Percentiles rank a stretch among this genome's conserved stretches.
These are phyloP conservation scores for Serripes groenlandicus DNA, from an alignment of 2,888 invertebrate species.

Conservation along the genomic window DNA sequence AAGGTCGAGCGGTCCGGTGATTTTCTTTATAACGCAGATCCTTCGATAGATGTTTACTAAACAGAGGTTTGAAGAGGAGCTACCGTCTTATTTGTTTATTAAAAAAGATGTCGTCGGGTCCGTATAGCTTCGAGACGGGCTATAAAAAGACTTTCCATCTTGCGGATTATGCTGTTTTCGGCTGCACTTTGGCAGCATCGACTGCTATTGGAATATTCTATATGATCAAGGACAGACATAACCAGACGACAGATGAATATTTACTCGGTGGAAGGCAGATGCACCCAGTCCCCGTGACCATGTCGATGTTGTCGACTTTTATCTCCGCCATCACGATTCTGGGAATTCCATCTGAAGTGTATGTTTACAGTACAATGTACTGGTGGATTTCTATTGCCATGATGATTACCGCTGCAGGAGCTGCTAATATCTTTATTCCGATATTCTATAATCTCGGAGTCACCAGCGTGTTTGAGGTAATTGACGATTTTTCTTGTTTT, in stretches of 20 bases:
- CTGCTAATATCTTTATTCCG: constrained; percentile 75
- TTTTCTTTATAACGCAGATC: no score
- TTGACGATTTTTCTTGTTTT: no score
- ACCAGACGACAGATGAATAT: constrained; percentile 75
- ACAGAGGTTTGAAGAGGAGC: no score
- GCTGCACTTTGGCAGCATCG: constrained; percentile 71
- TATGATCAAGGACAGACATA: constrained; percentile 75
- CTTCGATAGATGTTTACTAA: no score
- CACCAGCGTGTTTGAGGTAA: constrained; percentile 78
- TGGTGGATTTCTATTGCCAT: constrained; percentile 77
- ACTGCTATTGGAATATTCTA: constrained; percentile 79
- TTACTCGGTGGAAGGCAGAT: constrained; percentile 80
- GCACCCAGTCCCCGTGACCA: constrained; percentile 77
- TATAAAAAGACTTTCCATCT: constrained; percentile 60
- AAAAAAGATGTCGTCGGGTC: constrained; percentile 47
- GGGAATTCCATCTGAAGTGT: constrained; percentile 82
- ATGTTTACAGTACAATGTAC: constrained; percentile 80
- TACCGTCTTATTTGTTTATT: no score
- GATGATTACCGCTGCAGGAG: constrained; percentile 74
- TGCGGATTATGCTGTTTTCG: constrained; percentile 79
- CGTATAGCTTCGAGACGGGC: constrained; percentile 64
- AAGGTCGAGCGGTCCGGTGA: no score
- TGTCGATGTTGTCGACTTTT: constrained; percentile 83
- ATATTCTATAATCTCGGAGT: constrained; percentile 75
- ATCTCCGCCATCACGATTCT: constrained; percentile 84